phyloP scores from a whole-genome alignment of 2,888 invertebrate genomes.

The Sesia bembeciformis region DNA sequence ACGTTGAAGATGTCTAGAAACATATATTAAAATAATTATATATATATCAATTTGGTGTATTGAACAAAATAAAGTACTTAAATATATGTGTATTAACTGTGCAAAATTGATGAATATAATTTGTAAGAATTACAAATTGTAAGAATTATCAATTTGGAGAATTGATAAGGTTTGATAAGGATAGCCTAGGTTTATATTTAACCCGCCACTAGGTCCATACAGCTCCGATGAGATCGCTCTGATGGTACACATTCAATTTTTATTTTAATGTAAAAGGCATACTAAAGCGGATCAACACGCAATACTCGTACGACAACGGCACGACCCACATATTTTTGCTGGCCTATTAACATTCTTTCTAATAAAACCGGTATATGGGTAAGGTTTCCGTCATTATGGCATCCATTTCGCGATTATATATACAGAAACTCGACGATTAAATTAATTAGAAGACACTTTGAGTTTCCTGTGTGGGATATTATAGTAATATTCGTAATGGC shows the following conservation, averaged over 20 bases:
- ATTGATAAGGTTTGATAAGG: too few species aligned
- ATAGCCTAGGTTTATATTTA: too few species aligned
- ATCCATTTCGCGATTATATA: background rate
- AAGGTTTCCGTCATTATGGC: constrained; percentile 2
- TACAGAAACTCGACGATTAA: background rate
- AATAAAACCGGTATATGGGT: constrained; percentile 24
- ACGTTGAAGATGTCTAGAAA: too few species aligned
- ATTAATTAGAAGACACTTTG: background rate
- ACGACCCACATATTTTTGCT: constrained; percentile 31
- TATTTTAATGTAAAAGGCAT: background rate
- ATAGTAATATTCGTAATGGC: background rate
- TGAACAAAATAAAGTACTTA: too few species aligned
- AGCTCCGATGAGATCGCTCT: too few species aligned
- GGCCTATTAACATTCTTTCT: constrained; percentile 37
- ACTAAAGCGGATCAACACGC: constrained; percentile 4
- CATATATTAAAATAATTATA: too few species aligned
- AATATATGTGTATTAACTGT: too few species aligned
- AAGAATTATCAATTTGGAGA: too few species aligned
- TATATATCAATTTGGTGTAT: too few species aligned
- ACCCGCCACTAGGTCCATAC: too few species aligned
- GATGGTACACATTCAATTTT: background rate
- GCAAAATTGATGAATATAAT: too few species aligned
- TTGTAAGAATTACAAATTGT: too few species aligned
- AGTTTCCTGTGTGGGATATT: background rate
- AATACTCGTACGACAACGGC: constrained; percentile 25